These are phyloP conservation scores for Plagodis dolabraria DNA, from an alignment of 2,888 invertebrate species.

Conservation along the genomic window DNA sequence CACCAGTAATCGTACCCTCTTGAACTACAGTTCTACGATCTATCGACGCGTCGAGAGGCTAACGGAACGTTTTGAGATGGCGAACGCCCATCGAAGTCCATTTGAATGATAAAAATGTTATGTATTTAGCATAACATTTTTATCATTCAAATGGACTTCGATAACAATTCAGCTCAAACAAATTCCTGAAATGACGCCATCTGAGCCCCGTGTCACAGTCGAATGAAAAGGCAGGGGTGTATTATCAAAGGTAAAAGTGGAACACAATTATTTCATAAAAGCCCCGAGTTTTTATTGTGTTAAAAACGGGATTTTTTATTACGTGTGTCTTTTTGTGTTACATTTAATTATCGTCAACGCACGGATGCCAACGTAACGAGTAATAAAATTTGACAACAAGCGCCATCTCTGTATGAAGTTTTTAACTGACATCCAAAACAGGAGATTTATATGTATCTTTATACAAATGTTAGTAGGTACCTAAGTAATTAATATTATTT, in stretches of 20 bases:
- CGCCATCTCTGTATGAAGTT: too few relatives aligned
- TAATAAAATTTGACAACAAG: too few relatives aligned
- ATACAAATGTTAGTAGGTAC: too few relatives aligned
- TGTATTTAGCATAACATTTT: not conserved
- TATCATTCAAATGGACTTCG: slow-evolving; percentile 4
- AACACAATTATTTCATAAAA: slow-evolving; percentile 15
- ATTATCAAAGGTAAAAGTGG: slow-evolving; percentile 1
- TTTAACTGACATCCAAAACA: too few relatives aligned
- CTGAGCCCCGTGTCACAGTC: not conserved
- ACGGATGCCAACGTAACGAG: not conserved
- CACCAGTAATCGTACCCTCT: too few relatives aligned
- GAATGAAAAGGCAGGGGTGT: not conserved
- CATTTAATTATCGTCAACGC: not conserved
- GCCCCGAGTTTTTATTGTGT: slow-evolving; percentile 9
- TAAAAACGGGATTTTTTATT: slow-evolving; percentile 5
- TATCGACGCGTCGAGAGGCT: too few relatives aligned
- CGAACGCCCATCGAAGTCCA: not conserved
- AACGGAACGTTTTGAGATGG: too few relatives aligned
- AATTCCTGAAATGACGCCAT: slow-evolving; percentile 9
- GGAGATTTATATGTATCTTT: too few relatives aligned
- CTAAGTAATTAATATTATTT: too few relatives aligned
- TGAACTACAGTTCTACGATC: too few relatives aligned
- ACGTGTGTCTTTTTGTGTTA: not conserved
- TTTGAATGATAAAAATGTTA: slow-evolving; percentile 4
- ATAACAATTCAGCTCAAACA: slow-evolving; percentile 15